phyloP scores from a whole-genome alignment of 2,797 vertebrate genomes.

The Xenentodon cancila region DNA sequence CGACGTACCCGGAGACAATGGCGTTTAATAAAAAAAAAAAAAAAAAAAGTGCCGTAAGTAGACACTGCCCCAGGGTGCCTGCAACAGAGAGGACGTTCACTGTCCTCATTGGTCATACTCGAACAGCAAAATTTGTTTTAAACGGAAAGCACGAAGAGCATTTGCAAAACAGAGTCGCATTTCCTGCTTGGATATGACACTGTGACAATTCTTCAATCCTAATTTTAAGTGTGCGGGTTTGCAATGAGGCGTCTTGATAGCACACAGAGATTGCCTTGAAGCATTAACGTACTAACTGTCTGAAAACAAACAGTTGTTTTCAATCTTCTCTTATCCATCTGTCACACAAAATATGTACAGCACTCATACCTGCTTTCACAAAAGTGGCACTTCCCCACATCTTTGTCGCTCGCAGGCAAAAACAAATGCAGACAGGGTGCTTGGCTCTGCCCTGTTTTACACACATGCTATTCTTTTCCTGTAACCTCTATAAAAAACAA shows the following conservation, averaged over 20 bases:
- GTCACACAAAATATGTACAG: constrained; percentile 73
- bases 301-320: constrained; percentile 71
- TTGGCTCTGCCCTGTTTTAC: constrained; percentile 72
- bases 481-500: constrained; percentile 78
- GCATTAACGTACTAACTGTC: constrained; percentile 61
- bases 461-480: constrained; percentile 67
- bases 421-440: constrained; percentile 70
- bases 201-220: constrained; percentile 26
- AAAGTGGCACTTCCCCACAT: constrained; percentile 60
- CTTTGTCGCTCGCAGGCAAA: constrained; percentile 76
- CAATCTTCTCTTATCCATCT: constrained; percentile 65
- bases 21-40: constrained; percentile 41
- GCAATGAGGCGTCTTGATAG: constrained; percentile 34
- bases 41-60: constrained; percentile 32
- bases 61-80: constrained; percentile 68
- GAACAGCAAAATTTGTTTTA: constrained; percentile 18
- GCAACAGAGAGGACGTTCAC: constrained; percentile 22
- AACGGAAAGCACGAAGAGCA: constrained; percentile 21
- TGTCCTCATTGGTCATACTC: constrained; percentile 8
- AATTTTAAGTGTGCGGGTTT: constrained; percentile 44
- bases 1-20: constrained; percentile 44
- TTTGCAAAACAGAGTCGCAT: constrained; percentile 19
- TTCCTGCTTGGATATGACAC: constrained; percentile 23
- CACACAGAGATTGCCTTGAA: constrained; percentile 50
- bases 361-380: constrained; percentile 71